Evolutionary conservation across 1,140 invertebrate genomes (phyloP).

Genomic region (Drosophila paulistorum): DNA sequence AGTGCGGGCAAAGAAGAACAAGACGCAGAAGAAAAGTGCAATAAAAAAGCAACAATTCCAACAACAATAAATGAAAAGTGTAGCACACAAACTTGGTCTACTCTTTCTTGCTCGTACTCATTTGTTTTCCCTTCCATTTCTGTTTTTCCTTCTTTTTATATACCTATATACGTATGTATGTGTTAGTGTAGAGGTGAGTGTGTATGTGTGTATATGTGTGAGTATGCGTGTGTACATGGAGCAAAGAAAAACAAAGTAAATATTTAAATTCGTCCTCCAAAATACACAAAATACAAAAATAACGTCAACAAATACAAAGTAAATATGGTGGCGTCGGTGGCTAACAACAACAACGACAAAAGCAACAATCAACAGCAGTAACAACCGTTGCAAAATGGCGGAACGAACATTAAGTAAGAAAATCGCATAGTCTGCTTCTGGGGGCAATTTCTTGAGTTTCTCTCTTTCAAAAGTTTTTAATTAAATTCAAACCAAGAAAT

Average conservation of each 20-base stretch:
- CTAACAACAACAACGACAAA: constrained; percentile 20
- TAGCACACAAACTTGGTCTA: constrained; percentile 13
- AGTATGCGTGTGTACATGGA: not conserved
- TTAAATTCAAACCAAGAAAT: constrained; percentile 41
- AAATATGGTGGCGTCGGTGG: constrained; percentile 52
- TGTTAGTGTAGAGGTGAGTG: constrained; percentile 9
- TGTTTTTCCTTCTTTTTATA: not conserved
- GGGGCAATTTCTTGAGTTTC: constrained; percentile 35
- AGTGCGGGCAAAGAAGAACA: constrained; percentile 24
- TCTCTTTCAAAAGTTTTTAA: constrained; percentile 53
- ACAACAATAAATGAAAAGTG: constrained; percentile 36
- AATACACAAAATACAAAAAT: constrained; percentile 66
- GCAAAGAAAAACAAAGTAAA: constrained; percentile 52
- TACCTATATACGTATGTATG: not conserved
- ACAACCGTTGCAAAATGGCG: constrained; percentile 9
- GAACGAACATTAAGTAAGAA: constrained; percentile 25
- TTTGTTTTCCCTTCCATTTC: not conserved
- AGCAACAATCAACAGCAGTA: constrained; percentile 21
- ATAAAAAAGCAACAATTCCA: constrained; percentile 64
- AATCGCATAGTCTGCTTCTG: constrained; percentile 53
- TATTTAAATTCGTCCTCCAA: constrained; percentile 66
- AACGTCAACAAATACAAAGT: constrained; percentile 69
- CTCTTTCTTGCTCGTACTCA: not conserved
- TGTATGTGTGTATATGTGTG: constrained; percentile 1
- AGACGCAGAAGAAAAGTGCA: constrained; percentile 49